Base-by-base conservation (phyloP, 2,888 invertebrate genomes). In the Aphidius colemani region DNA sequence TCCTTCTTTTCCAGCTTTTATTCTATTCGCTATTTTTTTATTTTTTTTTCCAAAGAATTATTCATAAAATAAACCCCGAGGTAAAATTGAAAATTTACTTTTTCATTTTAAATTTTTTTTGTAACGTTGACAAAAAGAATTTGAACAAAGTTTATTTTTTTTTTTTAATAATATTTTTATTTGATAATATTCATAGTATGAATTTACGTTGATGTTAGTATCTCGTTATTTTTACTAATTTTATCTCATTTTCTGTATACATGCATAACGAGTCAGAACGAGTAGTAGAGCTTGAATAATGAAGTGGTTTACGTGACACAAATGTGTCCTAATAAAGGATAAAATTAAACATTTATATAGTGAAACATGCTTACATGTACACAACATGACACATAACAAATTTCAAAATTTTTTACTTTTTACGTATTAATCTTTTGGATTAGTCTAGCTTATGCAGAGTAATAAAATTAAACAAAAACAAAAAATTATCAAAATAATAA, bases 301-400 rank as follows among this genome's bases (percentile, higher is more conserved):
- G 51, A 68, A 66, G 69, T 61, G 63, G 62, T 56, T 56, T 59
- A 59, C 64, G 63, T 64, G 65, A 63, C 64, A 63, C 61, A 53
- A 63, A 58, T 58, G 49, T 53, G 45, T 58, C 58, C 53, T 39
- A 56, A 53, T 30, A 30, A 51, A 49, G 59, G 62, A 64, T 66
- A 66, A 61, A 60, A 63, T 68, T 69, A 65, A 66, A 66, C 65
- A 30, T 30, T 30, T 30, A 30, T 30, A 30, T 30, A 30, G 4
- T 30, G 30, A 30, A 30, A 30, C 30, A 30, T 30, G 30, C 30
- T 30, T 30, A 30, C 30, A 30, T 30, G 30, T 30, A 30, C 30
- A 30, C 30, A 30, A 30, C 30, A 30, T 30, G 30, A 30, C 30
- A 30, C 30, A 5, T 30, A 30, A 30, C 30, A 30, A 30, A 30